Percentiles rank a stretch among this genome's conserved stretches.
These are phyloP conservation scores for Harpalus rubripes DNA, from an alignment of 2,888 invertebrate species.

Conservation along the genomic window DNA sequence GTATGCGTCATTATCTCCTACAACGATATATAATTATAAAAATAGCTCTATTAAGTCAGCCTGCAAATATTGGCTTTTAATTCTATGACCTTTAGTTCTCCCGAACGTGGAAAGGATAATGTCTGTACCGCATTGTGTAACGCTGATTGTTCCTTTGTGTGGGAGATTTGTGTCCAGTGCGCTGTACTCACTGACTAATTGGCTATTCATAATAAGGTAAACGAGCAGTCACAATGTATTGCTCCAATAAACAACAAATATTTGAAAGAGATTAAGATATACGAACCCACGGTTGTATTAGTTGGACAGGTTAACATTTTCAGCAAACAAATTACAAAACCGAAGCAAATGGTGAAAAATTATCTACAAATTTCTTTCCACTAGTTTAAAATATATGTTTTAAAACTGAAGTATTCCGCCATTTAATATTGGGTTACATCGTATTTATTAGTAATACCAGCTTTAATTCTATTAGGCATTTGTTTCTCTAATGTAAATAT, in stretches of 20 bases:
- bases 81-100: constrained; percentile 8
- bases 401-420: no score
- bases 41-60: neutral
- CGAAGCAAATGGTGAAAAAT: no score
- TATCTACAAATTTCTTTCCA: no score
- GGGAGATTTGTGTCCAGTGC: constrained; percentile 6
- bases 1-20: constrained; percentile 1
- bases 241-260: neutral
- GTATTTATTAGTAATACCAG: no score
- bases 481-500: no score
- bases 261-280: neutral
- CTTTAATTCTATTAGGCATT: no score
- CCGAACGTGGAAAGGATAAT: neutral
- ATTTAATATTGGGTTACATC: no score
- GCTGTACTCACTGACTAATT: neutral
- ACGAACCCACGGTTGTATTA: no score
- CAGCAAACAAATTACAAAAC: no score
- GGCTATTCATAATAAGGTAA: neutral
- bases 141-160: constrained; percentile 9
- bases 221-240: neutral
- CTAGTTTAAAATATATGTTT: no score
- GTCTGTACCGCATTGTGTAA: neutral
- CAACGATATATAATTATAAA: neutral
- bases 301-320: no score
- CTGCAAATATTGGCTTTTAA: constrained; percentile 12